Conservation (phyloP, 2,797 vertebrate species). For the Pseudomugil tenellus region DNA sequence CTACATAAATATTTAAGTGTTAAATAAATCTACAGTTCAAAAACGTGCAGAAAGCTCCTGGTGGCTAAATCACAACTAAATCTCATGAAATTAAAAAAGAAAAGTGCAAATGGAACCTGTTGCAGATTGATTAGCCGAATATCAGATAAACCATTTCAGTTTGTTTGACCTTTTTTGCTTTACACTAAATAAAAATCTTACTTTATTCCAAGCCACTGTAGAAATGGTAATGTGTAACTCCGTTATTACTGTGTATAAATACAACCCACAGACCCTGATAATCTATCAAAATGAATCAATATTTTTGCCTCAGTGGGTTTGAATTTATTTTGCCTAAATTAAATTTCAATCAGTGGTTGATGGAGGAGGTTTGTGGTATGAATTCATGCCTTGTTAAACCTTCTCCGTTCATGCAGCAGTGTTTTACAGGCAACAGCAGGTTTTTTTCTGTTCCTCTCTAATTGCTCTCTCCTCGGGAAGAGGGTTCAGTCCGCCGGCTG, state of each 20-base stretch:
- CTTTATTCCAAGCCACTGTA: too few relatives aligned
- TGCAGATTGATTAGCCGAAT: background rate
- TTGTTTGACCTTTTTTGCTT: background rate
- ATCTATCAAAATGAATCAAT: background rate
- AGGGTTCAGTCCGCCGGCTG: constrained; percentile 59
- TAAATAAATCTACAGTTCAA: background rate
- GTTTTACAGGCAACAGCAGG: too few relatives aligned
- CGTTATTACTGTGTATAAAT: background rate
- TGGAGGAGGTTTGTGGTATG: background rate
- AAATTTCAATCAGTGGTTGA: background rate
- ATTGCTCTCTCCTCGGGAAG: constrained; percentile 48
- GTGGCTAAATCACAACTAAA: background rate
- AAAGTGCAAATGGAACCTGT: background rate
- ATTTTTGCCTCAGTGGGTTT: background rate
- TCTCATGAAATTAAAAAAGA: background rate
- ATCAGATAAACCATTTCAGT: background rate
- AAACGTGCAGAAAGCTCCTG: background rate
- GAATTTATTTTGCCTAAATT: background rate
- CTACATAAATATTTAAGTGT: background rate
- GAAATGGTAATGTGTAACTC: background rate
- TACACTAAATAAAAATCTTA: background rate
- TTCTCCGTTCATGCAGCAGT: constrained; percentile 1
- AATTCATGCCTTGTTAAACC: background rate
- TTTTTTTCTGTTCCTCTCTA: constrained; percentile 42
- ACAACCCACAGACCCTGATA: background rate